phyloP scores from a whole-genome alignment of 92 coral and sea anemone species.

The Montipora capitata region DNA sequence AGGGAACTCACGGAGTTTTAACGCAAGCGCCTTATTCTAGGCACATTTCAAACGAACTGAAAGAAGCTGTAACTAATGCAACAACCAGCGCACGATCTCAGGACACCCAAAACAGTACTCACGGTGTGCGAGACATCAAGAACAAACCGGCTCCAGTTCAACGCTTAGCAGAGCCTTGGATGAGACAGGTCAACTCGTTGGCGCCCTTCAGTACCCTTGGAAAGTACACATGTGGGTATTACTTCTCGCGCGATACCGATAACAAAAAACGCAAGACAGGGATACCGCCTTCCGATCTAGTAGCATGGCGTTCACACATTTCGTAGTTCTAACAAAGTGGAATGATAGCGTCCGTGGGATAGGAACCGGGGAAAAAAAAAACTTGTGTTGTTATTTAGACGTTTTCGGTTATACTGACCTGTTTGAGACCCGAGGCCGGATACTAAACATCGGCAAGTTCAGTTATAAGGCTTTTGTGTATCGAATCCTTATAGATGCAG shows the following conservation, averaged over 20 bases:
- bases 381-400: neutral
- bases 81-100: constrained; percentile 27
- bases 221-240: constrained; percentile 94
- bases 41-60: constrained; percentile 61
- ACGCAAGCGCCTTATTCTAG: constrained; percentile 79
- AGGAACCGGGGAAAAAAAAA: neutral
- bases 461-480: too few species aligned
- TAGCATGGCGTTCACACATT: constrained; percentile 86
- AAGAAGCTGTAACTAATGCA: constrained; percentile 44
- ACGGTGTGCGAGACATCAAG: neutral
- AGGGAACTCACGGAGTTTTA: constrained; percentile 32
- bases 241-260: constrained; percentile 92
- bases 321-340: neutral
- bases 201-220: constrained; percentile 98
- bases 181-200: constrained; percentile 84
- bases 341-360: neutral
- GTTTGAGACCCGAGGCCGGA: too few species aligned
- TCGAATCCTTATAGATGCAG: too few species aligned
- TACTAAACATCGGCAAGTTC: neutral
- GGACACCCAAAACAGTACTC: constrained; percentile 28
- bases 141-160: constrained; percentile 53
- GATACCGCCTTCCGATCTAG: constrained; percentile 97
- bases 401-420: neutral
- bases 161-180: constrained; percentile 70
- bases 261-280: constrained; percentile 94